phyloP scores from a whole-genome alignment of 2,113 vertebrate species.

The Morone chrysops region DNA sequence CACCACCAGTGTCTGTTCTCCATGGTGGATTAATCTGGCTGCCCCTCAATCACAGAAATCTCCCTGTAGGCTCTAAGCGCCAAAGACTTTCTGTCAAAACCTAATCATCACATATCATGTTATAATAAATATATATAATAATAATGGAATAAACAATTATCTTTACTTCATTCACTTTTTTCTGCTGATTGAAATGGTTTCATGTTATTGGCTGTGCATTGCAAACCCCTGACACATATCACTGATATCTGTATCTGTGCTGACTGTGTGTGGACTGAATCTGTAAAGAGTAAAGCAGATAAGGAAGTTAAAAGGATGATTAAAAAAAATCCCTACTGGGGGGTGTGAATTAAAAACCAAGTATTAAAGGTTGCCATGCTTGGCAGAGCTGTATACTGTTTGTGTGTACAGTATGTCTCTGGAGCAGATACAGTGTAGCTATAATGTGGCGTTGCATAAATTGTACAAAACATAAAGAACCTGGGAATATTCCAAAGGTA shows the following conservation, averaged over 20 bases:
- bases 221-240: not conserved
- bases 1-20: too few relatives aligned
- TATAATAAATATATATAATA: too few relatives aligned
- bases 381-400: not conserved
- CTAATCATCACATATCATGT: too few relatives aligned
- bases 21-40: too few relatives aligned
- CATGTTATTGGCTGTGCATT: not conserved
- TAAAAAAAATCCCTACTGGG: not conserved
- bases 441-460: conserved; percentile 6
- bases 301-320: not conserved
- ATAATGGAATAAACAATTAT: too few relatives aligned
- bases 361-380: not conserved
- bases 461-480: not conserved
- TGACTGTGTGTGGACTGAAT: not conserved
- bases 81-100: too few relatives aligned
- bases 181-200: not conserved
- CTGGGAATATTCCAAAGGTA: conserved; percentile 33
- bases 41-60: too few relatives aligned
- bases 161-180: too few relatives aligned
- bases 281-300: not conserved
- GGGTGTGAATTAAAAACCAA: too few relatives aligned
- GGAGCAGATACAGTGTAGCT: not conserved
- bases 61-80: too few relatives aligned
- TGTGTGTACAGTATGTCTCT: not conserved
- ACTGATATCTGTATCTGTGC: not conserved